A percentile compares a stretch with the other conserved stretches of the same genome.
These are phyloP conservation scores for Corythornis madagascariensis DNA, from an alignment of 2,113 vertebrate species.

Conservation along the genomic window DNA sequence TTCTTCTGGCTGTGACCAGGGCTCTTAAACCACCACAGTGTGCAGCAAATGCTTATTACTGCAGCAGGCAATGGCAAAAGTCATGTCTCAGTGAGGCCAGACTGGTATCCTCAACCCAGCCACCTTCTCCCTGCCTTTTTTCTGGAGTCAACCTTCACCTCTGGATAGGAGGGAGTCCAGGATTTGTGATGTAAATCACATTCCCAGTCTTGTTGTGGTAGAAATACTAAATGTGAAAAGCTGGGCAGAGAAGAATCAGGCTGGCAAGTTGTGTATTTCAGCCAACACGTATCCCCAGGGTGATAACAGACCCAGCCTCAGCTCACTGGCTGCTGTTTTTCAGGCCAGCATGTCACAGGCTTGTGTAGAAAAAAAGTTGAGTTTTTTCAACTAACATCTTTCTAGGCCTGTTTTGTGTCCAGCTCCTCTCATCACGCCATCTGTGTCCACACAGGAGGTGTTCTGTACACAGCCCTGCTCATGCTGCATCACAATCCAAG, in stretches of 20 bases:
- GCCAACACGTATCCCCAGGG: rapidly evolving
- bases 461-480: neutral
- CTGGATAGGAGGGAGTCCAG: neutral
- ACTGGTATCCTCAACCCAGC: neutral
- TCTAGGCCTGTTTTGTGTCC: neutral
- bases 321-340: neutral
- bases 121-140: neutral
- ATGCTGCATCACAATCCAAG: neutral
- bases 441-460: neutral
- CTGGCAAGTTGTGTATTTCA: neutral
- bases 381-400: neutral
- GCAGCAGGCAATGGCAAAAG: neutral
- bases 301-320: neutral
- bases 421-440: rapidly evolving
- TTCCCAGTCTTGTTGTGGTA: neutral
- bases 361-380: neutral
- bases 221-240: neutral
- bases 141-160: neutral
- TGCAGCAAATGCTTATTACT: neutral
- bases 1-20: neutral
- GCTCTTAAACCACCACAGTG: neutral
- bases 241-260: neutral
- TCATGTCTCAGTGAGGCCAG: neutral
- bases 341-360: neutral
- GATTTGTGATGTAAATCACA: neutral